phyloP scores from a whole-genome alignment of 2,113 vertebrate species.

The Pagrus major region DNA sequence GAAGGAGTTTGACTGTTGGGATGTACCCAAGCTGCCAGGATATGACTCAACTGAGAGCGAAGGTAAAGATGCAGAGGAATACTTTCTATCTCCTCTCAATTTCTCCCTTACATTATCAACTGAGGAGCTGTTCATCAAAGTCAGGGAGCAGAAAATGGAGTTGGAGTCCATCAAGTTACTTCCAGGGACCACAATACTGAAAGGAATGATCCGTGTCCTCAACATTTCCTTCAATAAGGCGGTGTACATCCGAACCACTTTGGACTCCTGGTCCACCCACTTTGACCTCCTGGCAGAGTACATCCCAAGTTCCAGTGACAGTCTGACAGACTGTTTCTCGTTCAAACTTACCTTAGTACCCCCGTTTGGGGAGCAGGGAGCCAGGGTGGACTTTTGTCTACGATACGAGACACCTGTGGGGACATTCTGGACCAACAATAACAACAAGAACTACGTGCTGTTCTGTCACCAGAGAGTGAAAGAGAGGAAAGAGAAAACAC shows the following conservation, averaged over 20 bases:
- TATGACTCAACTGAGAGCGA: constrained; percentile 66
- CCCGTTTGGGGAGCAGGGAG: constrained; percentile 86
- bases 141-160: constrained; percentile 87
- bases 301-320: constrained; percentile 87
- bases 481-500: constrained; percentile 68
- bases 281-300: constrained; percentile 94
- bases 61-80: constrained; percentile 84
- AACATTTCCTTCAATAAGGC: constrained; percentile 93
- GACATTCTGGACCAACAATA: constrained; percentile 96
- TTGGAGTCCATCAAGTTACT: constrained; percentile 88
- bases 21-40: constrained; percentile 76
- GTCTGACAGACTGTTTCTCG: constrained; percentile 89
- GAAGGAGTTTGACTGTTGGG: constrained; percentile 92
- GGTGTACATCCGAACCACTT: constrained; percentile 90
- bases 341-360: constrained; percentile 93
- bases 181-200: constrained; percentile 87
- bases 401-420: constrained; percentile 92
- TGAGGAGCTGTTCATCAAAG: constrained; percentile 85
- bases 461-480: constrained; percentile 87
- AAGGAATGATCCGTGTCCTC: constrained; percentile 91
- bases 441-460: constrained; percentile 89
- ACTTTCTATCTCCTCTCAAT: constrained; percentile 82
- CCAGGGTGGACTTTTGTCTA: constrained; percentile 93
- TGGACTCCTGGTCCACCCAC: constrained; percentile 92
- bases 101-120: constrained; percentile 85